phyloP scores from a whole-genome alignment of 2,888 invertebrate species.

The Quadriops clusia region DNA sequence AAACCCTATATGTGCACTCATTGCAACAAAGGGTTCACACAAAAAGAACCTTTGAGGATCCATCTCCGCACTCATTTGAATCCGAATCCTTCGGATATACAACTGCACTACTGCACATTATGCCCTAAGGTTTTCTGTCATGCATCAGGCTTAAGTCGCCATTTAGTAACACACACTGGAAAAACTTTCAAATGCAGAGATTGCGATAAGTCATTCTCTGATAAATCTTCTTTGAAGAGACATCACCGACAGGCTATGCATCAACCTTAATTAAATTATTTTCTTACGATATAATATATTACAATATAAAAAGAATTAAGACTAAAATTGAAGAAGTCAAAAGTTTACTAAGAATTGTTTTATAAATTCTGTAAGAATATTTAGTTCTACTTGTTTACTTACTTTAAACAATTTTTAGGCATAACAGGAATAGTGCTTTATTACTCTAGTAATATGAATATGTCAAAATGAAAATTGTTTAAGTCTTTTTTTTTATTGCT shows the following conservation, averaged over 20 bases:
- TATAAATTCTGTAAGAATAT: too few species aligned
- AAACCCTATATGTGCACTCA: conserved; percentile 54
- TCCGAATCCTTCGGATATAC: conserved; percentile 43
- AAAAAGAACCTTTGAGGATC: conserved; percentile 52
- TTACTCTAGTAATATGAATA: too few species aligned
- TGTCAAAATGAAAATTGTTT: too few species aligned
- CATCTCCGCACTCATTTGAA: conserved; percentile 50
- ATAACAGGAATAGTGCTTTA: too few species aligned
- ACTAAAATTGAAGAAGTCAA: too few species aligned
- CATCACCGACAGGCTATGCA: conserved; percentile 40
- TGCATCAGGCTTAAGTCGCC: conserved; percentile 55
- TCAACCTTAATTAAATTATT: conserved; percentile 24
- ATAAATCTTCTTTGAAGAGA: conserved; percentile 58
- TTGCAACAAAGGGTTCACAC: conserved; percentile 60
- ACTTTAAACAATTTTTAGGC: too few species aligned
- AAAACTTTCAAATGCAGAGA: conserved; percentile 50
- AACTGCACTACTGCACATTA: conserved; percentile 53
- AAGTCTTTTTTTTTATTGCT: too few species aligned
- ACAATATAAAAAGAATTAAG: too few species aligned
- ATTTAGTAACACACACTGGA: conserved; percentile 52
- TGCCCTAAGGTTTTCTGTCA: conserved; percentile 52
- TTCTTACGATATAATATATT: too few species aligned
- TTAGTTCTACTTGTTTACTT: too few species aligned
- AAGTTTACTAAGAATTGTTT: too few species aligned
- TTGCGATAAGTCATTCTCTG: conserved; percentile 56